Base-by-base conservation (phyloP, 2,113 vertebrate genomes). In the Notechis scutatus region DNA sequence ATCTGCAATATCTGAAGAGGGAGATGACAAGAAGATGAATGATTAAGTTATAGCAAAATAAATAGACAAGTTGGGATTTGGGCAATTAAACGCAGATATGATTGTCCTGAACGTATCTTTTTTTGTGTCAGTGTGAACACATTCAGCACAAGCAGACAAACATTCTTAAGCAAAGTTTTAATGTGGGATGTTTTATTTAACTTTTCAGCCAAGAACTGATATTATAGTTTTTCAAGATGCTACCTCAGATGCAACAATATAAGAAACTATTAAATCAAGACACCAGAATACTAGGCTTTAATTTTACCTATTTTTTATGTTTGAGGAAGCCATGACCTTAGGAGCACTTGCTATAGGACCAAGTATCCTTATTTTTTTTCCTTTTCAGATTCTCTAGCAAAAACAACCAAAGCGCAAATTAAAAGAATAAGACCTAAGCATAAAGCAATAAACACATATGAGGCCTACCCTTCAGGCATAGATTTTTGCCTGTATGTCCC, bases 401-500 rank as follows among this genome's bases (percentile, higher is more conserved):
- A 95, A 94, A 24, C 42, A 59, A 39, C 23, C 61, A 94, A 93
- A 90, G 69, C 85, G 23, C 34, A 6, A 2, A 87, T 42, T 92
- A 93, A 81, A 92, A 94, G 52, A 92, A 0, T 23, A 94, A 1
- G 50, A 90, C 93, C 59, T 50, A 39, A 90, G 61, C n/a, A 0
- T 26, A 94, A 1, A 55, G 91, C 93, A 57, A 87, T 50, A 50
- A 93, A 90, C 23, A 85, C 10, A 81, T 88, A 93, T 88, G 93
- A 94, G 87, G 95, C 98, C 98, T 98, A 99, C 99, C 99, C 99
- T 96, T 99, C 99, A 45, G 98, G 99, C 98, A 98, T 98, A 74
- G 99, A 98, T 96, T 99, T 99, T 94, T 99, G 99, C 93, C 98
- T 98, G 96, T 98, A 98, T 1, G 97, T 98, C 95, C 98, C 98